Conservation (phyloP, 2,888 invertebrate genomes). For the Dione vanillae region DNA sequence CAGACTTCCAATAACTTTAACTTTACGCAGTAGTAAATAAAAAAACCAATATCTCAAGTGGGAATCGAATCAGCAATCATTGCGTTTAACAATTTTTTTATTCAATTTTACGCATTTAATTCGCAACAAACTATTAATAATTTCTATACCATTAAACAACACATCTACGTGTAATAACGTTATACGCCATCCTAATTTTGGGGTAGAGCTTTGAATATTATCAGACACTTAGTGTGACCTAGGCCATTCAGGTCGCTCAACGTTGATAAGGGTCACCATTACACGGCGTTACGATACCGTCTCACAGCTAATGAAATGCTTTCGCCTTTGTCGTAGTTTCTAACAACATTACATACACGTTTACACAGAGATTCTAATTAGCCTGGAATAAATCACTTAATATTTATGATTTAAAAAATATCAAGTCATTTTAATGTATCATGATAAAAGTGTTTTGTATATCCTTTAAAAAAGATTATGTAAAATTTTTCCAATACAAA, state of each 20-base stretch:
- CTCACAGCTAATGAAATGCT: constrained; percentile 12
- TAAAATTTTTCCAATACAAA: no score
- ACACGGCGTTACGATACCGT: constrained; percentile 23
- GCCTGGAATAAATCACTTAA: not conserved
- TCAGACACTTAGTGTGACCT: constrained; percentile 26
- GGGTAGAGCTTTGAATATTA: constrained; percentile 9
- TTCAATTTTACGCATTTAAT: not conserved
- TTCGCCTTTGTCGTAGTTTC: constrained; percentile 12
- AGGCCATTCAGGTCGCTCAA: constrained; percentile 20
- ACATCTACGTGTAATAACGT: constrained; percentile 17
- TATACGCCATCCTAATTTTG: constrained; percentile 26
- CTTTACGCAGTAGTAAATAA: not conserved
- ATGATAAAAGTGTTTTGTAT: no score
- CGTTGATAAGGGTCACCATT: constrained; percentile 25
- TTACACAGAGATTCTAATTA: not conserved
- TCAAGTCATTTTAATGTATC: no score
- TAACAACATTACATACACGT: not conserved
- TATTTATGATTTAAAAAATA: no score
- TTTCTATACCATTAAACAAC: constrained; percentile 10
- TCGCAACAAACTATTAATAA: not conserved
- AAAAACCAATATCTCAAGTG: not conserved
- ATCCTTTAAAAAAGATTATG: no score
- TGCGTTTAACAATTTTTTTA: not conserved
- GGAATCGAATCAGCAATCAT: not conserved
- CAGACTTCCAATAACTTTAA: no score